Conservation (phyloP, 2,113 vertebrate species). For the Strigops habroptila region DNA sequence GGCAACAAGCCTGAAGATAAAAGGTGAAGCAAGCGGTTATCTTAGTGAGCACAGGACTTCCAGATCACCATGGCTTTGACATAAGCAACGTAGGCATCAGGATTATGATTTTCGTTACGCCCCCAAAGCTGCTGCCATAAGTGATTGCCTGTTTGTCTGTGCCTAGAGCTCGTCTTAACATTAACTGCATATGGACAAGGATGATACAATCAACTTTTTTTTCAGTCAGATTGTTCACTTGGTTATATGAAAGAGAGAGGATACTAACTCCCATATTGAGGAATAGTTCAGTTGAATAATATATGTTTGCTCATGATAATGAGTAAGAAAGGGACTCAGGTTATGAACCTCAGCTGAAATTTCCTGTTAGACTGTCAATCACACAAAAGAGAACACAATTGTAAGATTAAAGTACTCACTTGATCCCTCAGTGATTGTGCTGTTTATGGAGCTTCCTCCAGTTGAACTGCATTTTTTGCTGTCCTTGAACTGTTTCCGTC, state of each 20-base stretch:
- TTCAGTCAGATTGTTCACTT: background rate
- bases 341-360: background rate
- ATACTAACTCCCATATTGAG: background rate
- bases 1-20: background rate
- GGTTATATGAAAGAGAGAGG: background rate
- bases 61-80: background rate
- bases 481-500: constrained; percentile 83
- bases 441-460: constrained; percentile 82
- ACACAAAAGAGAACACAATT: background rate
- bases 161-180: background rate
- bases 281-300: background rate
- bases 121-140: background rate
- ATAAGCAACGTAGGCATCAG: background rate
- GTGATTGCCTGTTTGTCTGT: background rate
- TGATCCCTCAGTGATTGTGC: constrained; percentile 85
- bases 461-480: constrained; percentile 82
- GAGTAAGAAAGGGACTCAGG: background rate
- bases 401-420: constrained; percentile 59
- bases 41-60: background rate
- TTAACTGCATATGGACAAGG: background rate
- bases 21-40: background rate
- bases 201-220: background rate
- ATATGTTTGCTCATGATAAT: background rate
- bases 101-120: background rate
- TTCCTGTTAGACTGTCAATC: background rate